Conservation (phyloP, 2,888 invertebrate species). For the Tinea pellionella region DNA sequence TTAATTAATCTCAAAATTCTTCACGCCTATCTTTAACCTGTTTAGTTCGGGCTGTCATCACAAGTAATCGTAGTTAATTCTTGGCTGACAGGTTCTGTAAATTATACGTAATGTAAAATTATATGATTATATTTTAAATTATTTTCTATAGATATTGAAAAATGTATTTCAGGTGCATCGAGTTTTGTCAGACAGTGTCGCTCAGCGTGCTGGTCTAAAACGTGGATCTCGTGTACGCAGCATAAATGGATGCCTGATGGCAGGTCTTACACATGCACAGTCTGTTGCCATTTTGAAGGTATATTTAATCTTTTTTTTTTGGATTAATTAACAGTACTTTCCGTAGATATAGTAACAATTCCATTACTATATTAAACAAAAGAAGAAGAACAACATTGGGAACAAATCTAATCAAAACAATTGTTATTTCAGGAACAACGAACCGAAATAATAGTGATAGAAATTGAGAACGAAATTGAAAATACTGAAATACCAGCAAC, state of each 20-base stretch:
- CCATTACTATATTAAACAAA: too few relatives aligned
- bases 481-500: constrained; percentile 33
- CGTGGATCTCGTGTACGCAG: constrained; percentile 90
- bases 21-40: neutral
- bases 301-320: constrained; percentile 18
- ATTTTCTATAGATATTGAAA: neutral
- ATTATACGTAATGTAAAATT: neutral
- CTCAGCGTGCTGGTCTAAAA: constrained; percentile 88
- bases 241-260: constrained; percentile 87
- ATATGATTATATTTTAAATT: neutral
- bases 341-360: too few relatives aligned
- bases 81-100: neutral
- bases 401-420: neutral
- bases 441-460: constrained; percentile 82
- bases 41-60: neutral
- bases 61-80: neutral
- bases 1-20: neutral
- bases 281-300: constrained; percentile 90
- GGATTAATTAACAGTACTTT: too few relatives aligned
- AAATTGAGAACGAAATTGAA: constrained; percentile 71
- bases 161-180: constrained; percentile 78
- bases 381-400: too few relatives aligned
- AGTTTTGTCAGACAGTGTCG: constrained; percentile 86
- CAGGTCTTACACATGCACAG: constrained; percentile 87
- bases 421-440: constrained; percentile 73